These are phyloP conservation scores for Troides oblongomaculatus DNA, from an alignment of 2,888 invertebrate species.

Conservation along the genomic window DNA sequence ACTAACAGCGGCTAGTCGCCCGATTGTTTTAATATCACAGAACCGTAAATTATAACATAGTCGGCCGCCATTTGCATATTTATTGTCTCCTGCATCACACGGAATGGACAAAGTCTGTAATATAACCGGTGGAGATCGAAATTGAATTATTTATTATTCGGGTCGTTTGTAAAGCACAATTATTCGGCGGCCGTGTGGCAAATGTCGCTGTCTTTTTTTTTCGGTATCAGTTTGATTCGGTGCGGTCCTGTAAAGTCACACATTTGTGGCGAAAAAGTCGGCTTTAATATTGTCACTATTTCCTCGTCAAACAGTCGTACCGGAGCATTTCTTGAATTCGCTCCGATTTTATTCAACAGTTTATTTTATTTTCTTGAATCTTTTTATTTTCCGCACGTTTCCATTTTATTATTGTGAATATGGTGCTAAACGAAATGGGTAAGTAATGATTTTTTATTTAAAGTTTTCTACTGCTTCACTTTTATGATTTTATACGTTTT, in stretches of 20 bases:
- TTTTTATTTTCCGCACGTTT: conserved; percentile 2
- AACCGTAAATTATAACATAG: conserved; percentile 68
- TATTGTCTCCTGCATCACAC: conserved; percentile 68
- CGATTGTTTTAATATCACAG: conserved; percentile 50
- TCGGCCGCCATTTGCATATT: conserved; percentile 73
- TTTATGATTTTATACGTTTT: neutral
- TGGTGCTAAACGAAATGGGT: conserved; percentile 39
- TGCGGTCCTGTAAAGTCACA: conserved; percentile 46
- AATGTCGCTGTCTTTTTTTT: conserved; percentile 46
- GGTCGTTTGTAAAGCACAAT: conserved; percentile 64
- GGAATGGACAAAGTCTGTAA: conserved; percentile 65
- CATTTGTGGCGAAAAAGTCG: conserved; percentile 45
- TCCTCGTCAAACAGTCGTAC: conserved; percentile 46
- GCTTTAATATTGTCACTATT: conserved; percentile 46
- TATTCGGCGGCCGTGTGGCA: conserved; percentile 52
- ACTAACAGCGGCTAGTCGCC: conserved; percentile 40
- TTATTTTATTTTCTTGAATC: conserved; percentile 4
- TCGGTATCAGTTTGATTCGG: conserved; percentile 48
- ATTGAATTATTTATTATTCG: conserved; percentile 75
- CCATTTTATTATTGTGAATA: conserved; percentile 13
- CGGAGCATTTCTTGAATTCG: conserved; percentile 41
- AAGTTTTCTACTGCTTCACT: neutral
- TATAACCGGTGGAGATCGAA: conserved; percentile 67
- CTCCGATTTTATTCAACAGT: conserved; percentile 37
- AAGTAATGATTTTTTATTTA: conserved; percentile 31